Evolutionary conservation across 2,888 invertebrate genomes (phyloP).

Genomic region (Drosophila siamana): DNA sequence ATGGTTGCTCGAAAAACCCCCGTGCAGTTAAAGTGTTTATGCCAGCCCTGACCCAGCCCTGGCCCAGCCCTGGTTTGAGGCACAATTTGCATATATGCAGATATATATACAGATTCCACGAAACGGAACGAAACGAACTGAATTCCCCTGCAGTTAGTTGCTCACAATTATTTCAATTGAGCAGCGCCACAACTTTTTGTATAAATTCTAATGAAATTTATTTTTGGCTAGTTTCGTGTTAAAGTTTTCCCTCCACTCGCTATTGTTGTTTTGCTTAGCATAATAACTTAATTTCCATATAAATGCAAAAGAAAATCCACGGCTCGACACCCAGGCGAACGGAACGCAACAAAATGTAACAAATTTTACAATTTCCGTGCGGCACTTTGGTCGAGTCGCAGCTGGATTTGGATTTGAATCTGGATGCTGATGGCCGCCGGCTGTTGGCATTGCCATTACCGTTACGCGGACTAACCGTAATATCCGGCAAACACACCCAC

Average conservation of each 20-base stretch:
- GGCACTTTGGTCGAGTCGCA: slow-evolving; percentile 37
- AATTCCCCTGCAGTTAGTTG: not conserved
- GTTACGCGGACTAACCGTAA: slow-evolving; percentile 73
- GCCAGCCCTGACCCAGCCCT: slow-evolving; percentile 13
- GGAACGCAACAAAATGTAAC: slow-evolving; percentile 58
- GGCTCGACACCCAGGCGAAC: slow-evolving; percentile 21
- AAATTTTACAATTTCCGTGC: slow-evolving; percentile 77
- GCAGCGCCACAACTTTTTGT: slow-evolving; percentile 1
- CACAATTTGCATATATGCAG: slow-evolving; percentile 24
- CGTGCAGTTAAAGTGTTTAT: slow-evolving; percentile 26
- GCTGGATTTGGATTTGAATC: slow-evolving; percentile 35
- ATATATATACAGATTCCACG: not conserved
- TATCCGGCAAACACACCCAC: slow-evolving; percentile 61
- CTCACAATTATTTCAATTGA: slow-evolving; percentile 5
- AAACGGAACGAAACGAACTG: not conserved
- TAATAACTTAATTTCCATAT: slow-evolving; percentile 63
- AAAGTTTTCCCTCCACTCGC: not conserved
- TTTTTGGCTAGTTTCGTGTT: slow-evolving; percentile 1
- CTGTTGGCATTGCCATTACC: slow-evolving; percentile 71
- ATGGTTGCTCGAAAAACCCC: slow-evolving; percentile 60
- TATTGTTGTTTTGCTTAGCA: slow-evolving; percentile 35
- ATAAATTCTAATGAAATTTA: slow-evolving; percentile 1
- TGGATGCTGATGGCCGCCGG: slow-evolving; percentile 57
- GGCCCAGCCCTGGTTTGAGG: slow-evolving; percentile 3
- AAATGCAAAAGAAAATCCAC: slow-evolving; percentile 47